phyloP scores from a whole-genome alignment of 2,113 vertebrate species.

The Neopipo cinnamomea region DNA sequence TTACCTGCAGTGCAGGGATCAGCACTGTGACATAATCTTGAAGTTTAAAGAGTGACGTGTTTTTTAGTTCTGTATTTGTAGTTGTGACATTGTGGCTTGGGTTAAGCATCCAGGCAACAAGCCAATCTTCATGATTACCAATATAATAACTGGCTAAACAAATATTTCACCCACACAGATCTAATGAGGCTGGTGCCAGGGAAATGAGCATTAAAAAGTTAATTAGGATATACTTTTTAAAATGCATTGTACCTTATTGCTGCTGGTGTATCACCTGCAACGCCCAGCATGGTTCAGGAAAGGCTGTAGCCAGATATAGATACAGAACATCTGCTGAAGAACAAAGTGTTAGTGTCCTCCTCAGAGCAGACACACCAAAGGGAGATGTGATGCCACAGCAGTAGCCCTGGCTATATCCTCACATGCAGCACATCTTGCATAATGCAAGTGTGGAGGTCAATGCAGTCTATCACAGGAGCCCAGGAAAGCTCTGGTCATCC shows the following conservation, averaged over 20 bases:
- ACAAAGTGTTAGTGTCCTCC: constrained; percentile 7
- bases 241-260: not conserved
- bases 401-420: not conserved
- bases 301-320: constrained; percentile 32
- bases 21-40: not conserved
- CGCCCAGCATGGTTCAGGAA: not conserved
- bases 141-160: constrained; percentile 27
- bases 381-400: not conserved
- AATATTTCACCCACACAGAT: not conserved
- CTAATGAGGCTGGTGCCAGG: not conserved
- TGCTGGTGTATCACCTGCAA: not conserved
- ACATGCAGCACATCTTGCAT: not conserved
- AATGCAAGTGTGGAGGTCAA: not conserved
- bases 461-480: not conserved
- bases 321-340: constrained; percentile 51
- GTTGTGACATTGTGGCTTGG: not conserved
- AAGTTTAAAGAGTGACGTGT: constrained; percentile 1
- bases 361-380: not conserved
- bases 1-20: not conserved
- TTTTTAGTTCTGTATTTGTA: constrained; percentile 20
- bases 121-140: constrained; percentile 16
- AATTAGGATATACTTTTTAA: constrained; percentile 33
- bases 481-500: not conserved
- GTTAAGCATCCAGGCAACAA: constrained; percentile 59
- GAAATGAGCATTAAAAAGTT: constrained; percentile 27